A percentile compares a stretch with the other conserved stretches of the same genome.
Conservation (phyloP, 2,113 vertebrate genomes). For the Madoqua kirkii region DNA sequence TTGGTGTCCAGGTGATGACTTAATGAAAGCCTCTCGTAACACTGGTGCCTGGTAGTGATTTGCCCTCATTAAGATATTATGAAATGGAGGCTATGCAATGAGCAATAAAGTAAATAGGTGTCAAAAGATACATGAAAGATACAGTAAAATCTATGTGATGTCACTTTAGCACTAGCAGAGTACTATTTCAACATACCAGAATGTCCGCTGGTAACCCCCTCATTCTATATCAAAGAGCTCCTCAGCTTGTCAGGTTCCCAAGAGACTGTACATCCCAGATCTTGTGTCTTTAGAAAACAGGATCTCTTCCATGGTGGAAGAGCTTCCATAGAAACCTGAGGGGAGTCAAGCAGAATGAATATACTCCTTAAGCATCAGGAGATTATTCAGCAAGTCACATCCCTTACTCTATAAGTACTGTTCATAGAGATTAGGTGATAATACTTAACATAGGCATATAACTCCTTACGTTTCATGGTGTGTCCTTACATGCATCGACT, state of each 20-base stretch:
- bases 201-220: background rate
- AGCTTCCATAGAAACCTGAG: constrained; percentile 9
- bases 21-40: background rate
- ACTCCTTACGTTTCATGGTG: background rate
- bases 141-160: background rate
- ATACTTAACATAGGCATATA: background rate
- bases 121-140: background rate
- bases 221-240: background rate
- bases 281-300: background rate
- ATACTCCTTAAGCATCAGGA: background rate
- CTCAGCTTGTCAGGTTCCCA: background rate
- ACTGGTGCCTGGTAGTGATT: background rate
- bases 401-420: background rate
- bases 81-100: constrained; percentile 14
- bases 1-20: background rate
- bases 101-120: background rate
- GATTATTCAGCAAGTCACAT: background rate
- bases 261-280: background rate
- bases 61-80: constrained; percentile 23
- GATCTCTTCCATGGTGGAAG: background rate
- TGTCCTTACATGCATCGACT: background rate
- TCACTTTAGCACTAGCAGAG: background rate
- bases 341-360: background rate
- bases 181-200: background rate
- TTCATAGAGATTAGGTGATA: background rate